Base-by-base conservation (phyloP, 1,140 invertebrate genomes). In the Anastatus disparis region DNA sequence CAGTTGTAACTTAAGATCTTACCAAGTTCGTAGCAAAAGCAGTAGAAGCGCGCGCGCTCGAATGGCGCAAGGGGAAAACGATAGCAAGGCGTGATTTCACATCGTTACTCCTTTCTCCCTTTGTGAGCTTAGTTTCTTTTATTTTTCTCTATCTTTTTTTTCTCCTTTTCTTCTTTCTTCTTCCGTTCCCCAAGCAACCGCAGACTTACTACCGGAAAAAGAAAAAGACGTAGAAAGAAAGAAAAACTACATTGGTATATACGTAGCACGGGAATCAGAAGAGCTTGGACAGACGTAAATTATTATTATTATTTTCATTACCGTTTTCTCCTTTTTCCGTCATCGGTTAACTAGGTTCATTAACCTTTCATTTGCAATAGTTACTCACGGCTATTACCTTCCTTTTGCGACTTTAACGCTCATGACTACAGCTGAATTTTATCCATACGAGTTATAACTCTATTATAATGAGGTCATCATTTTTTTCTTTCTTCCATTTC, bases 261-360 rank as follows among this genome's bases (percentile, higher is more conserved):
- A n/a, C n/a, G n/a, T n/a, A n/a, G n/a, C n/a, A n/a, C n/a, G n/a
- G n/a, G n/a, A 55, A 42, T 65, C 31, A 17, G 26, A 56, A 44
- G 38, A n/a, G 7, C 38, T 26, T 31, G 2, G 1, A 40, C 3
- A 27, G 13, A 46, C 64, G 20, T 58, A 50, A 67, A 35, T 59
- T 69, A 67, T 59, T 56, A 55, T 53, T 63, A 42, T 42, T n/a
- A 17, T 63, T 48, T 38, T 70, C 31, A 58, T 63, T 53, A 24
- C 35, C 22, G 24, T 38, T 53, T 63, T 70, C 50, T 46, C n/a
- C n/a, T 35, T 59, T 66, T 52, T 50, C 38, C 40, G 26, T 59
- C 67, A 42, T 58, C 46, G 40, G 24, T 42, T 72, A 72, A 68
- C 55, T 66, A 44, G 58, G 59, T 71, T 61, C 62, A 44, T 71